Evolutionary conservation across 2,888 invertebrate species (phyloP).

Genomic region (Lasioglossum leucozonium): DNA sequence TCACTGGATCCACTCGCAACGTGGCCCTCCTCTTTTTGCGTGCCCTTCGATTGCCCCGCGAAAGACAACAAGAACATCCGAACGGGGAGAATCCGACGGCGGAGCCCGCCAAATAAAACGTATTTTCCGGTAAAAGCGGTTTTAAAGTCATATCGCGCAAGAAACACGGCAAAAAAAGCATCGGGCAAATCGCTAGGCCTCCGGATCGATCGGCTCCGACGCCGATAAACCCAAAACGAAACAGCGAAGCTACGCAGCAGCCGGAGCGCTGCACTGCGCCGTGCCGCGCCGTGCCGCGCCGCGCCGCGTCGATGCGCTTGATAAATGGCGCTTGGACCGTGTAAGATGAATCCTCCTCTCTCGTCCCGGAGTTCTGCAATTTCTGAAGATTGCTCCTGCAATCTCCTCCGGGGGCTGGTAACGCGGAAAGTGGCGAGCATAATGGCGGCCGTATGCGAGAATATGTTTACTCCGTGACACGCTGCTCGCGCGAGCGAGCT

Average conservation of each 20-base stretch:
- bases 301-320: conserved; percentile 38
- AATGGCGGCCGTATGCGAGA: conserved; percentile 38
- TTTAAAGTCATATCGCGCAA: conserved; percentile 20
- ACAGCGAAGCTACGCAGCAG: not conserved
- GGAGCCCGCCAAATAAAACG: not conserved
- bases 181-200: not conserved
- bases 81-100: not conserved
- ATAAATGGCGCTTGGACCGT: conserved; percentile 51
- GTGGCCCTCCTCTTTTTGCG: not conserved
- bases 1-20: not conserved
- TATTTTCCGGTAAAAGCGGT: not conserved
- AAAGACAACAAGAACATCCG: not conserved
- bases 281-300: conserved; percentile 1
- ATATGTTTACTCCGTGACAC: conserved; percentile 57
- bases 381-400: conserved; percentile 51
- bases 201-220: not conserved
- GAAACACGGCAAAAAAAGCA: conserved; percentile 29
- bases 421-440: conserved; percentile 23
- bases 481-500: not conserved
- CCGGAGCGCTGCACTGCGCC: not conserved
- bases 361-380: conserved; percentile 55
- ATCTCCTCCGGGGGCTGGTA: conserved; percentile 43
- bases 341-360: conserved; percentile 23
- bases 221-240: conserved; percentile 39
- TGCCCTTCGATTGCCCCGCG: not conserved